Evolutionary conservation across 1,140 invertebrate genomes (phyloP).

Genomic region (Polyergus mexicanus): DNA sequence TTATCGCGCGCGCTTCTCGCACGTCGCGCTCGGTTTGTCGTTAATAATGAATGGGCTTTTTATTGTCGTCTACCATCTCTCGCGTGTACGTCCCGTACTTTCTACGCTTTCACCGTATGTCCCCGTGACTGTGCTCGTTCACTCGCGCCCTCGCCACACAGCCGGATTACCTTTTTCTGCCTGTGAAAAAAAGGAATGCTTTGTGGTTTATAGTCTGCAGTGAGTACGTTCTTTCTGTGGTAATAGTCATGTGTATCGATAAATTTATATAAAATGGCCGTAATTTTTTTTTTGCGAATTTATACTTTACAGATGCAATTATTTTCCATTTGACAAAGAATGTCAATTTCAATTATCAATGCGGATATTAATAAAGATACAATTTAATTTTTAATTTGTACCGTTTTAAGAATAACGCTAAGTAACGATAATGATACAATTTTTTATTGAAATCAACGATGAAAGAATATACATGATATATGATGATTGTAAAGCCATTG

Average conservation of each 20-base stretch:
- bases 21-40: conserved; percentile 44
- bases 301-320: neutral
- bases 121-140: neutral
- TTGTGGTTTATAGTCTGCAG: conserved; percentile 23
- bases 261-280: neutral
- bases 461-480: neutral
- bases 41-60: conserved; percentile 69
- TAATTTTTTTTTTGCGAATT: neutral
- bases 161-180: conserved; percentile 3
- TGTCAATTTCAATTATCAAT: neutral
- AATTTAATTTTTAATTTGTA: neutral
- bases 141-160: neutral
- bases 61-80: conserved; percentile 51
- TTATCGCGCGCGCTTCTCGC: conserved; percentile 51
- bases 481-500: neutral
- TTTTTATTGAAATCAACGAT: neutral
- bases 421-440: neutral
- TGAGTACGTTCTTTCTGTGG: neutral
- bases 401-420: neutral
- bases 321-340: neutral
- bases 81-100: conserved; percentile 52
- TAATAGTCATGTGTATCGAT: neutral
- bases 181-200: conserved; percentile 29
- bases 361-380: neutral
- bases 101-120: conserved; percentile 47